Evolutionary conservation across 2,113 vertebrate species (phyloP).

Genomic region (Triplophysa siluroides): DNA sequence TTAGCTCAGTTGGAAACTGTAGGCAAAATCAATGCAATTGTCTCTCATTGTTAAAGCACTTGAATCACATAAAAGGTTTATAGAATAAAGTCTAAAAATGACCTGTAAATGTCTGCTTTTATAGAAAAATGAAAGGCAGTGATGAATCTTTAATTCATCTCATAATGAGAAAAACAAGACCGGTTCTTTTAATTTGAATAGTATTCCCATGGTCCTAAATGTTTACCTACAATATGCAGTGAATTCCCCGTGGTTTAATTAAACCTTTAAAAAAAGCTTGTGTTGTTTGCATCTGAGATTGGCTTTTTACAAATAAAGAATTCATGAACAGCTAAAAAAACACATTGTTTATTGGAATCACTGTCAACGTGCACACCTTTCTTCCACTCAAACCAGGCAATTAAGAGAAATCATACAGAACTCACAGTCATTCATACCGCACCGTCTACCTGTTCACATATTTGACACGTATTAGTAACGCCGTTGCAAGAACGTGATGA

Average conservation of each 20-base stretch:
- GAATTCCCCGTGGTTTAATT: slow-evolving; percentile 82
- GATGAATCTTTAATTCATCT: slow-evolving; percentile 77
- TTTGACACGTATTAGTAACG: slow-evolving; percentile 46
- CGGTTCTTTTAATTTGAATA: slow-evolving; percentile 73
- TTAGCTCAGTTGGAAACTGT: slow-evolving; percentile 9
- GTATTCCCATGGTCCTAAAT: slow-evolving; percentile 72
- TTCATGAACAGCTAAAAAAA: slow-evolving; percentile 73
- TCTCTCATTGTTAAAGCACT: slow-evolving; percentile 26
- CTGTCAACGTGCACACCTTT: slow-evolving; percentile 62
- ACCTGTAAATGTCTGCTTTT: slow-evolving; percentile 70
- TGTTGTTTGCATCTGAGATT: slow-evolving; percentile 67
- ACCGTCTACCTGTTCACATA: slow-evolving; percentile 33
- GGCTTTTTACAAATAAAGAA: slow-evolving; percentile 73
- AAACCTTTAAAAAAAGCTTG: slow-evolving; percentile 64
- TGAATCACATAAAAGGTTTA: slow-evolving; percentile 55
- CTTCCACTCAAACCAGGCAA: slow-evolving; percentile 55
- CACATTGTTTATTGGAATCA: slow-evolving; percentile 72
- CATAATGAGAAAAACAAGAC: slow-evolving; percentile 73
- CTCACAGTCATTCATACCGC: background rate
- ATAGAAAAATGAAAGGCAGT: slow-evolving; percentile 67
- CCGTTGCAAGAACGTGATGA: slow-evolving; percentile 40
- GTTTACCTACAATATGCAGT: slow-evolving; percentile 79
- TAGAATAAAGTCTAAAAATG: slow-evolving; percentile 63
- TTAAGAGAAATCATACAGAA: slow-evolving; percentile 49
- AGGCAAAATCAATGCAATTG: slow-evolving; percentile 18